A percentile compares a stretch with the other conserved stretches of the same genome.
These are phyloP conservation scores for Noturus placidus DNA, from an alignment of 2,113 vertebrate genomes.

Conservation along the genomic window DNA sequence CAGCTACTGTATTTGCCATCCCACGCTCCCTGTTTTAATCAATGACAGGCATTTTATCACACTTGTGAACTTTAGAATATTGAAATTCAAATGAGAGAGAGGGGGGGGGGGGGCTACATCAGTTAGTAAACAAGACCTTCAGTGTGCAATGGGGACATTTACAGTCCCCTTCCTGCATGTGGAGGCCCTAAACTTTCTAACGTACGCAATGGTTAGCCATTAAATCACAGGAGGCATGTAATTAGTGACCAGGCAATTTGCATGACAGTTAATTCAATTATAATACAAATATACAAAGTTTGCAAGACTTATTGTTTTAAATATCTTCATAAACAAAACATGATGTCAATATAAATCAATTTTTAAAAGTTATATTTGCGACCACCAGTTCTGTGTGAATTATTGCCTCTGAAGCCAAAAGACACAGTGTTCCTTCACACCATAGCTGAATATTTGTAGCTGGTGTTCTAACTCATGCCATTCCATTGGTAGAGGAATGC, in stretches of 20 bases:
- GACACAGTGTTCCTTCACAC: conserved; percentile 21
- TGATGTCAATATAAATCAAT: neutral
- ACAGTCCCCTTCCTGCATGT: conserved; percentile 69
- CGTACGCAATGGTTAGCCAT: conserved; percentile 27
- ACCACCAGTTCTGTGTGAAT: neutral
- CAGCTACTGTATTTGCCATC: conserved; percentile 21
- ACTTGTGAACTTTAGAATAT: conserved; percentile 70
- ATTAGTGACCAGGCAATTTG: neutral
- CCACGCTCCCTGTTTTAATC: conserved; percentile 22
- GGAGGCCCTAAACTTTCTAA: conserved; percentile 72
- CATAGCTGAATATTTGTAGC: conserved; percentile 16
- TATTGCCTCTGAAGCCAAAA: neutral
- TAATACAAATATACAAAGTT: neutral
- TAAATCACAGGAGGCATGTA: neutral
- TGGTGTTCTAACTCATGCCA: neutral
- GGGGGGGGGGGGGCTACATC: conserved; percentile 60
- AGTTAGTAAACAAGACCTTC: conserved; percentile 73
- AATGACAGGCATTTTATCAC: conserved; percentile 75
- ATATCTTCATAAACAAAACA: neutral
- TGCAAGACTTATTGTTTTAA: neutral
- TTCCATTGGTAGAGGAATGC: conserved; percentile 31
- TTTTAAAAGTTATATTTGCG: neutral
- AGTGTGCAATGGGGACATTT: conserved; percentile 69
- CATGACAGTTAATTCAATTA: neutral
- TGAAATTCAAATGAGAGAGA: conserved; percentile 77